These are phyloP conservation scores for Mus pahari DNA, from an alignment of 2,113 vertebrate genomes.

Conservation along the genomic window DNA sequence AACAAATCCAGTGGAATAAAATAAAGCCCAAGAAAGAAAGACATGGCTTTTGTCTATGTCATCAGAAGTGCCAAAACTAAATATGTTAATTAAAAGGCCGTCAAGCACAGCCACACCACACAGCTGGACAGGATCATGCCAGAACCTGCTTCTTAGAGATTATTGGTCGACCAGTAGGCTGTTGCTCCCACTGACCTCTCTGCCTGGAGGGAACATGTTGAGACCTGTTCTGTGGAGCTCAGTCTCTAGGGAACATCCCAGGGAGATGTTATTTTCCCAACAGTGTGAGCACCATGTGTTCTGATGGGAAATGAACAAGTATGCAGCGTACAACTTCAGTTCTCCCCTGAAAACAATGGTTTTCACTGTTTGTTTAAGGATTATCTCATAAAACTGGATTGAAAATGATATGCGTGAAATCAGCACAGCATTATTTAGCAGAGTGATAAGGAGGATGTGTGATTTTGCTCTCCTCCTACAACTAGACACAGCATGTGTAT, in stretches of 20 bases:
- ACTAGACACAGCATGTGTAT: rapidly evolving
- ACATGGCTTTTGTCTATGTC: neutral
- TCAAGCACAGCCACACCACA: rapidly evolving
- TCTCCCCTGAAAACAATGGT: neutral
- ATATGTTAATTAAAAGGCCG: neutral
- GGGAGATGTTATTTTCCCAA: neutral
- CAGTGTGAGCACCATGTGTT: neutral
- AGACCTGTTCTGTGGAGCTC: neutral
- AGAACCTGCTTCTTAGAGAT: neutral
- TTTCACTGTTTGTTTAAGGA: neutral
- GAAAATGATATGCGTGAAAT: neutral
- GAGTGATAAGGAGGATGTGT: neutral
- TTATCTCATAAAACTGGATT: neutral
- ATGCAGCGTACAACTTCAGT: neutral
- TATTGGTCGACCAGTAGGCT: neutral
- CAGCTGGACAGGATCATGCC: rapidly evolving
- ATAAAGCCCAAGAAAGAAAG: neutral
- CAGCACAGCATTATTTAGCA: neutral
- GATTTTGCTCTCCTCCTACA: neutral
- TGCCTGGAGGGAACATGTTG: neutral
- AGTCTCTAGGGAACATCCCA: neutral
- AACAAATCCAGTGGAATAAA: neutral
- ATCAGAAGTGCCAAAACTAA: neutral
- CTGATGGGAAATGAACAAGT: neutral
- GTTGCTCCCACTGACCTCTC: neutral